Base-by-base conservation (phyloP, 2,888 invertebrate species). In the Phalera bucephala region DNA sequence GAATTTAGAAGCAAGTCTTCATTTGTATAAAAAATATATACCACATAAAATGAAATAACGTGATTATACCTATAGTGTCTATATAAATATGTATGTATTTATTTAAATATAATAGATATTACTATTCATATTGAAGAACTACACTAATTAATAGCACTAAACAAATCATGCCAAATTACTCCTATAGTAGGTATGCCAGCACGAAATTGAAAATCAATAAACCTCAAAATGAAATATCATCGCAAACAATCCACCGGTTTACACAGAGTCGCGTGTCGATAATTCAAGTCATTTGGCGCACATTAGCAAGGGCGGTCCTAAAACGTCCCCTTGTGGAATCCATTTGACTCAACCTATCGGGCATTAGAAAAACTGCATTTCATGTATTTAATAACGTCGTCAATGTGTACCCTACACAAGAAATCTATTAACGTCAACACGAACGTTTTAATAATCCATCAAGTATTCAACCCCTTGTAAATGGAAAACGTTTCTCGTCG, bases 321-420 rank as follows among this genome's bases (percentile, higher is more conserved):
- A 27, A 7, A n/a, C 40, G 45, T 49, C 48, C 63, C 59, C 58
- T 44, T 40, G 44, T 45, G 45, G 33, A 53, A 56, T 48, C 51
- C 52, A 42, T 52, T 45, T 50, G 36, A 42, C 34, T 55, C 45
- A 40, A 46, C 52, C 50, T 47, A 40, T 31, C 50, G 59, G 68
- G 76, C 80, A 79, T 85, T 81, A 81, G 70, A 77, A 85, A 87
- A 88, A 84, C 70, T 83, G 87, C 88, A 86, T 85, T 73, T 89
- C 87, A 87, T 68, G 84, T 80, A 81, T 84, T 84, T 83, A 88
- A 88, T 86, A 85, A 82, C 74, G 68, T 72, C 78, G 71, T 79
- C 79, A 72, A 58, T 61, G 62, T 71, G 59, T 72, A 74, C 79
- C 83, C 81, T 62, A 71, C 65, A 70, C 65, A 68, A 76, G 72